Base-by-base conservation (phyloP, 2,888 invertebrate genomes). In the Phania funesta region DNA sequence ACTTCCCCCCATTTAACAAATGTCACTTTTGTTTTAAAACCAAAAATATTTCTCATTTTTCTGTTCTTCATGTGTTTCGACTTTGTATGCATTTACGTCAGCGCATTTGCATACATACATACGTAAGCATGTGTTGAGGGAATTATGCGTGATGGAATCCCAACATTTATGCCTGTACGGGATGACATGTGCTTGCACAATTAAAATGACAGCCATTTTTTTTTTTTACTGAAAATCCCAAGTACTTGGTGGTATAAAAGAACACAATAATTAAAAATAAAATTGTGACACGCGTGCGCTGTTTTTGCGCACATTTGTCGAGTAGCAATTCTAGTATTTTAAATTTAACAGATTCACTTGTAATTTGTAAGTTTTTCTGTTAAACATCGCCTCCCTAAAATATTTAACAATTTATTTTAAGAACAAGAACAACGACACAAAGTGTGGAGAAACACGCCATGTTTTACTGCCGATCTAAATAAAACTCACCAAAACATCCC, bases 241-340 rank as follows among this genome's bases (percentile, higher is more conserved):
- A 50, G 46, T 60, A 48, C 32, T 41, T 52, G 7, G 3, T 62
- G 26, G 13, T 38, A 22, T 73, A 41, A 50, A 67, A 76, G 48
- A 46, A 56, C 0, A 62, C 2, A 62, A 18, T 1, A 60, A 50
- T 46, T 16, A 24, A 16, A 60, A 73, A 77, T 18, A 68, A 62
- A 56, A 29, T 44, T 58, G 44, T 46, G 75, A 70, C 83, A 80
- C 84, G 83, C 84, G 83, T 84, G 84, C 83, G 82, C 84, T 73
- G 50, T 60, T 67, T 32, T 29, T 50, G 54, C 20, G n/a, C 62
- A 76, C 80, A 83, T 83, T 79, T 80, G 54, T 32, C 50, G 67
- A 58, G 50, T 32, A 58, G 75, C 38, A 58, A 58, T 67, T 67
- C 24, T 76, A 32, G 56, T 32, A 48, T 41, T 65, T 65, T 18